Conservation (phyloP, 2,888 invertebrate species). For the Euproctis similis region DNA sequence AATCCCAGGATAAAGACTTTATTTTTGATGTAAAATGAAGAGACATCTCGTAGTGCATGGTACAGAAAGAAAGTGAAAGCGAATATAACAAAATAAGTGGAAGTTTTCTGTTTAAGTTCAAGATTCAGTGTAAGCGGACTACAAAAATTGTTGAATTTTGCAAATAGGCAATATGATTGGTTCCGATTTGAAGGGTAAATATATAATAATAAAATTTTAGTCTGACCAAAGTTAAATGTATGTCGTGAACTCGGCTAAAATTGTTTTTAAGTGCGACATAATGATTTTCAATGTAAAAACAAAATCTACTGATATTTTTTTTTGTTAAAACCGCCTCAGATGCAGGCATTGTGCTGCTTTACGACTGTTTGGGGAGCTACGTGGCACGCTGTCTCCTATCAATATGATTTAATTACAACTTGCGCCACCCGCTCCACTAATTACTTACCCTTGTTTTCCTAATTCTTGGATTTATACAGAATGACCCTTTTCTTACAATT, state of each 20-base stretch:
- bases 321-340: too few relatives aligned
- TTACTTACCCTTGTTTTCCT: constrained; percentile 38
- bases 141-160: too few relatives aligned
- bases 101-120: background rate
- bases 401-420: constrained; percentile 46
- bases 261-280: too few relatives aligned
- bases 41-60: constrained; percentile 44
- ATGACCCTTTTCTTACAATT: constrained; percentile 9
- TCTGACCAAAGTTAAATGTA: too few relatives aligned
- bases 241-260: too few relatives aligned
- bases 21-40: constrained; percentile 66
- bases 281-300: too few relatives aligned
- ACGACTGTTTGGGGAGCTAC: constrained; percentile 29
- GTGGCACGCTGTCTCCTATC: constrained; percentile 41
- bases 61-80: constrained; percentile 6
- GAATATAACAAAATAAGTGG: background rate
- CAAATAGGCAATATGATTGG: too few relatives aligned
- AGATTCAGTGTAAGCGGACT: too few relatives aligned
- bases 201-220: too few relatives aligned
- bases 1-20: constrained; percentile 62
- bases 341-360: too few relatives aligned
- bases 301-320: too few relatives aligned
- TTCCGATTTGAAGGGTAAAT: too few relatives aligned
- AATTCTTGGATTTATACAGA: constrained; percentile 21
- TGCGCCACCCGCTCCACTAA: constrained; percentile 28